Evolutionary conservation across 2,797 vertebrate genomes (phyloP).

Genomic region (Myotis myotis): DNA sequence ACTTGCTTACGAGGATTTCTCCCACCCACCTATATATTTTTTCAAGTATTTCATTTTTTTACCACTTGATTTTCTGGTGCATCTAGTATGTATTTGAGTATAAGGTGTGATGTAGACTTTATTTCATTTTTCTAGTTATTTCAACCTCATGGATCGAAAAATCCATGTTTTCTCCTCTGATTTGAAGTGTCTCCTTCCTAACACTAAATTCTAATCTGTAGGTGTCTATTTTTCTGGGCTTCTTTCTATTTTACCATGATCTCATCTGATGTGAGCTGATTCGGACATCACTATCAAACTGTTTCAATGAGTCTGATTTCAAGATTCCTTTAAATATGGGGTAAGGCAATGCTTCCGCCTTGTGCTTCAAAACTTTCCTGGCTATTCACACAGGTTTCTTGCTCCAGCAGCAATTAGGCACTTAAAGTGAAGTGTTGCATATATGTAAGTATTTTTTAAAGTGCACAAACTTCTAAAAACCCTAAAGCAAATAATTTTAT

Average conservation of each 20-base stretch:
- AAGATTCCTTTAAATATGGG: slow-evolving; percentile 38
- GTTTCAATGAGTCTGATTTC: slow-evolving; percentile 7
- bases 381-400: neutral
- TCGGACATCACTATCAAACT: neutral
- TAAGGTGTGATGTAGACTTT: neutral
- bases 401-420: neutral
- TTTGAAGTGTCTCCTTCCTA: neutral
- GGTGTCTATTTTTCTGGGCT: neutral
- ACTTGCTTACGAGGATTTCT: neutral
- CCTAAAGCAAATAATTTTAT: slow-evolving; percentile 60
- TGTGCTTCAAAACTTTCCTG: neutral
- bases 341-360: neutral
- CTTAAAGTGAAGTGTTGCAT: slow-evolving; percentile 21
- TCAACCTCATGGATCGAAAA: neutral
- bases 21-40: neutral
- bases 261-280: slow-evolving; percentile 3
- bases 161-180: neutral
- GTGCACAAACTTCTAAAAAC: slow-evolving; percentile 52
- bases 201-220: neutral
- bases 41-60: neutral
- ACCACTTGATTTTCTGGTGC: slow-evolving; percentile 17
- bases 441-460: slow-evolving; percentile 36
- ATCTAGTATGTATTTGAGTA: neutral
- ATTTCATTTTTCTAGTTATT: slow-evolving; percentile 26
- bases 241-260: neutral